phyloP scores from a whole-genome alignment of 2,888 invertebrate species.

The Polyploca ridens region DNA sequence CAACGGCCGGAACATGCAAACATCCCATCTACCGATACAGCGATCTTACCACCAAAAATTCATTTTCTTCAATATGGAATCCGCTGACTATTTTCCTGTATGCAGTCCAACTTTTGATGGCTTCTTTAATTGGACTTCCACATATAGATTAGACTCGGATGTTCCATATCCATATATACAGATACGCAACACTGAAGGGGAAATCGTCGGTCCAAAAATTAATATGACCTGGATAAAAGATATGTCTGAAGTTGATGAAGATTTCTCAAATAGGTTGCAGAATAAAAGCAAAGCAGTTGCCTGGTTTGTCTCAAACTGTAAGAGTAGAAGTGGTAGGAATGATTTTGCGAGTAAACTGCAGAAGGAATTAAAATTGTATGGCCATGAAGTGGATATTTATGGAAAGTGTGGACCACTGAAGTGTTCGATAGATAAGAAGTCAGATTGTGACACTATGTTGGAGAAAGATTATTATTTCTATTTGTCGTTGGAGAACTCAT shows the following conservation, averaged over 20 bases:
- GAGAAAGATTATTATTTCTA: constrained; percentile 89
- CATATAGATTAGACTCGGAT: constrained; percentile 73
- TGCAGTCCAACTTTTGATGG: constrained; percentile 58
- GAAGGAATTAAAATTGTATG: constrained; percentile 45
- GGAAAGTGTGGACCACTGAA: constrained; percentile 77
- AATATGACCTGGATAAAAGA: constrained; percentile 52
- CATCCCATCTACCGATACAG: constrained; percentile 45
- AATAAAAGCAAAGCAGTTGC: constrained; percentile 71
- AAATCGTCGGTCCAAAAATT: constrained; percentile 62
- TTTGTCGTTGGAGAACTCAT: constrained; percentile 89
- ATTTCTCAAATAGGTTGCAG: constrained; percentile 39
- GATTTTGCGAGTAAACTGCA: constrained; percentile 50
- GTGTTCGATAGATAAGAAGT: constrained; percentile 49
- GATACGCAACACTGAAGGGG: constrained; percentile 51
- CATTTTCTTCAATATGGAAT: constrained; percentile 72
- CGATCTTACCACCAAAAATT: constrained; percentile 67
- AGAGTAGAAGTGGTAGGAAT: constrained; percentile 53
- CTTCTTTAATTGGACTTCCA: constrained; percentile 76
- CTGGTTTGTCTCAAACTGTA: constrained; percentile 77
- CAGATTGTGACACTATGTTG: constrained; percentile 59
- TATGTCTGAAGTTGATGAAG: constrained; percentile 37
- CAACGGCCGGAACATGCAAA: constrained; percentile 59
- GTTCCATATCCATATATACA: constrained; percentile 64
- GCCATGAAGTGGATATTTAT: constrained; percentile 77
- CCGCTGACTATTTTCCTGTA: constrained; percentile 66